Evolutionary conservation across 1,140 invertebrate genomes (phyloP).

Genomic region (Leptinotarsa defecta): DNA sequence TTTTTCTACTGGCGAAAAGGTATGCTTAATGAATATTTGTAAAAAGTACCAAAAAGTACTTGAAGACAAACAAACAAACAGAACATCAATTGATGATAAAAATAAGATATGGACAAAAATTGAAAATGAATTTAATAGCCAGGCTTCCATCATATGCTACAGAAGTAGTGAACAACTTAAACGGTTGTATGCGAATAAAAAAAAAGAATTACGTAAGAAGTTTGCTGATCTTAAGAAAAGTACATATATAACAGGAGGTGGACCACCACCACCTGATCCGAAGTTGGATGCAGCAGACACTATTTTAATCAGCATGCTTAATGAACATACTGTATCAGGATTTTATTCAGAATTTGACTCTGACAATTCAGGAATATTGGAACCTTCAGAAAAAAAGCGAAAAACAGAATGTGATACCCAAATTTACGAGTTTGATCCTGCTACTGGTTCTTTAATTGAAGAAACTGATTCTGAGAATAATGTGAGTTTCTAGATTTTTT

Average conservation of each 20-base stretch:
- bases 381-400: constrained; percentile 14
- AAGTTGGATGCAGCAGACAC: background rate
- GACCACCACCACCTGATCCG: constrained; percentile 7
- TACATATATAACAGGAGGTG: background rate
- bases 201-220: constrained; percentile 2
- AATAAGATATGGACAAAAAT: constrained; percentile 20
- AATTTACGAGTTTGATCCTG: constrained; percentile 13
- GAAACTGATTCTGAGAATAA: constrained; percentile 19
- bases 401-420: constrained; percentile 19
- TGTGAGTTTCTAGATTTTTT: constrained; percentile 16
- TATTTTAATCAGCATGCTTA: constrained; percentile 4
- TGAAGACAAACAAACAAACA: constrained; percentile 11
- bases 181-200: constrained; percentile 14
- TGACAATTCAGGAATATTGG: background rate
- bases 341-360: too few species aligned
- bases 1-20: constrained; percentile 18
- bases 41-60: constrained; percentile 17
- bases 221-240: constrained; percentile 7
- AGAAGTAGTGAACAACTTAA: constrained; percentile 6
- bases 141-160: constrained; percentile 15
- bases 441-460: constrained; percentile 13
- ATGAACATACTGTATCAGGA: too few species aligned
- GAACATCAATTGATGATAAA: constrained; percentile 15
- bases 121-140: constrained; percentile 18
- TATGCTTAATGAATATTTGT: constrained; percentile 17